Conservation (phyloP, 1,140 invertebrate species). For the Brachionus sp. region DNA sequence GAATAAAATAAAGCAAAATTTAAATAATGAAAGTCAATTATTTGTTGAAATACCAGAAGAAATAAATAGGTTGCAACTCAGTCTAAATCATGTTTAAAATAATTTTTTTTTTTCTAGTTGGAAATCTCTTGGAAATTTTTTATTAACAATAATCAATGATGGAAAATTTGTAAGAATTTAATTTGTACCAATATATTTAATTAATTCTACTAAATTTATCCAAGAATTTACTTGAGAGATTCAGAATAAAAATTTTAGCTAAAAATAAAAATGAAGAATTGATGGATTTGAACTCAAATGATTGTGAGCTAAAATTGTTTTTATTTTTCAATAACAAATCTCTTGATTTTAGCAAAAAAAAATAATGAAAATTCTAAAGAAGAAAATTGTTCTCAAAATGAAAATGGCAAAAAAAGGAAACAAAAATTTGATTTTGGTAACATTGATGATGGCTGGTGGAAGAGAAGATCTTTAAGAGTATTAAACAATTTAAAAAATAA, state of each 20-base stretch:
- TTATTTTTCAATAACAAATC: background rate
- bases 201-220: background rate
- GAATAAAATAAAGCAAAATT: background rate
- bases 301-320: background rate
- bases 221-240: background rate
- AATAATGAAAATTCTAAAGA: background rate
- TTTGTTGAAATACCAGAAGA: background rate
- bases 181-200: background rate
- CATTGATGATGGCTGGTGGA: slow-evolving; percentile 16
- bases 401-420: background rate
- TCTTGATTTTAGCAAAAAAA: background rate
- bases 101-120: background rate
- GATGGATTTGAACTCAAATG: background rate
- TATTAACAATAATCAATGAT: background rate
- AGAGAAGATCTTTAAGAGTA: slow-evolving; percentile 27
- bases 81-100: background rate
- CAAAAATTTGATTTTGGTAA: background rate
- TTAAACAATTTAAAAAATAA: background rate
- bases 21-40: background rate
- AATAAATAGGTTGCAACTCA: background rate
- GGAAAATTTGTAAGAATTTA: background rate
- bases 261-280: background rate
- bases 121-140: slow-evolving; percentile 14
- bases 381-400: background rate
- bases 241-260: background rate